phyloP scores from a whole-genome alignment of 2,113 vertebrate genomes.

The Garra rufa region DNA sequence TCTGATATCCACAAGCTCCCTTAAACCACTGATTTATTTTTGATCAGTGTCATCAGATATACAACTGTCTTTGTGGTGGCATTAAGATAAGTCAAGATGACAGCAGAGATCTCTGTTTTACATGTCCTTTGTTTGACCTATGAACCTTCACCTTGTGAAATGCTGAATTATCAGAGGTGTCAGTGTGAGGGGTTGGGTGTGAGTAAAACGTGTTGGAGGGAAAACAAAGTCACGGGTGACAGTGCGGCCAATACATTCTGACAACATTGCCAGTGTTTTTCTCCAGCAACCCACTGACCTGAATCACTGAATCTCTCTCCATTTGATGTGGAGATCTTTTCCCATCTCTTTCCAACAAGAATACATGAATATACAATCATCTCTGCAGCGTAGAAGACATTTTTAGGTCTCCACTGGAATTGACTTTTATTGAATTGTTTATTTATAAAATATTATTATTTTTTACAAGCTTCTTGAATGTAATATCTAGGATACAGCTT shows the following conservation, averaged over 20 bases:
- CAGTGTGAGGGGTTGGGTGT: not conserved
- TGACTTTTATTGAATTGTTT: not conserved
- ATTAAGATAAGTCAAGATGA: constrained; percentile 12
- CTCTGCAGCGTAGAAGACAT: not conserved
- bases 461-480: not conserved
- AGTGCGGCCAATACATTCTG: not conserved
- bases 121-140: constrained; percentile 11
- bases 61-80: not conserved
- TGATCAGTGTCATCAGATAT: not conserved
- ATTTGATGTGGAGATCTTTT: not conserved
- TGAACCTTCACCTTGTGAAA: constrained; percentile 13
- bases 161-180: constrained; percentile 6
- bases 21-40: not conserved
- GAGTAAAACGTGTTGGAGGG: not conserved
- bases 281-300: not conserved
- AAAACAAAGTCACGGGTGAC: constrained; percentile 17
- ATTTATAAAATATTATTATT: not conserved
- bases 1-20: not conserved
- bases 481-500: not conserved
- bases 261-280: constrained; percentile 6
- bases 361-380: not conserved
- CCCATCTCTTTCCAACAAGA: not conserved
- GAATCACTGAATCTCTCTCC: not conserved
- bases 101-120: constrained; percentile 6
- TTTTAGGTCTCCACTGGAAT: not conserved